These are phyloP conservation scores for Tenebrosternarchus preto DNA, from an alignment of 2,113 vertebrate genomes.

Conservation along the genomic window DNA sequence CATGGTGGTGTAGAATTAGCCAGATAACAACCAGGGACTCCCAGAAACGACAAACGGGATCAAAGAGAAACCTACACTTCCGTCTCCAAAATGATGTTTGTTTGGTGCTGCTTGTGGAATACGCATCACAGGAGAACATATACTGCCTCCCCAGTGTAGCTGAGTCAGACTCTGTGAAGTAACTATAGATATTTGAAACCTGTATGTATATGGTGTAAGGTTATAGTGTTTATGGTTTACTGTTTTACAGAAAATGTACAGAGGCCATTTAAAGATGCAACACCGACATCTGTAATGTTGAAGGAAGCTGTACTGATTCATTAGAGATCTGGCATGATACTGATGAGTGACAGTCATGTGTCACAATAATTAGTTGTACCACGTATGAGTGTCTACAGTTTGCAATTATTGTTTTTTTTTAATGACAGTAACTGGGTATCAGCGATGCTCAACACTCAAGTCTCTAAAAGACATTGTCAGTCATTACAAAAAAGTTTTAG, in stretches of 20 bases:
- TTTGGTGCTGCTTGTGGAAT: background rate
- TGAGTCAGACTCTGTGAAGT: constrained; percentile 1
- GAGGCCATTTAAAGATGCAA: background rate
- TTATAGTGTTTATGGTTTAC: constrained; percentile 12
- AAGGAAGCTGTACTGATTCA: background rate
- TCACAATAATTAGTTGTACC: background rate
- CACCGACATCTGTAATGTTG: background rate
- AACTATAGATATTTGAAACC: constrained; percentile 9
- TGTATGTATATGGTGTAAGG: constrained; percentile 11
- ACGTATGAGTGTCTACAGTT: background rate
- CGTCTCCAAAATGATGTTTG: background rate
- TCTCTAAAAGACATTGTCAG: background rate
- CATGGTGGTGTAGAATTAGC: background rate
- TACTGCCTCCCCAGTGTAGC: background rate
- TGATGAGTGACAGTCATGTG: background rate
- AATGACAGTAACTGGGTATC: background rate
- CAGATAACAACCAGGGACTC: background rate
- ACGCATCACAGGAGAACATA: no score
- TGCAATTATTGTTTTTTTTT: background rate
- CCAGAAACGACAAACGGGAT: background rate
- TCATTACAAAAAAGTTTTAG: background rate
- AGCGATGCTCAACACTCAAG: background rate
- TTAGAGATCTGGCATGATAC: background rate
- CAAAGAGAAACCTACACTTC: background rate
- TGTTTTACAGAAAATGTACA: constrained; percentile 3